phyloP scores from a whole-genome alignment of 1,140 invertebrate species.

The Trissolcus basalis region DNA sequence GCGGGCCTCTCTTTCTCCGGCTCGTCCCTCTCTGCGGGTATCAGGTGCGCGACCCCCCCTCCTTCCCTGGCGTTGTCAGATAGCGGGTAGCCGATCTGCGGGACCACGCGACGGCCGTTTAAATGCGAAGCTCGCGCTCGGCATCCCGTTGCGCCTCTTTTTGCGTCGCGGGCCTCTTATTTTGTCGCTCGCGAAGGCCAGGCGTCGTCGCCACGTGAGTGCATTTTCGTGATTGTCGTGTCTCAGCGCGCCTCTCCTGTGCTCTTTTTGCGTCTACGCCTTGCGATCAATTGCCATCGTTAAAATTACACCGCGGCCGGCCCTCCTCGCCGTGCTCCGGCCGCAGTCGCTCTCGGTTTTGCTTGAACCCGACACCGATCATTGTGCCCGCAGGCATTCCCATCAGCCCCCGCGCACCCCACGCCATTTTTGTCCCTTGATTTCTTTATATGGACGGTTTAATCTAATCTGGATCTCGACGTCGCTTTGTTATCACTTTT shows the following conservation, averaged over 20 bases:
- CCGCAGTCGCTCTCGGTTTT: constrained; percentile 5
- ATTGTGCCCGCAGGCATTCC: constrained; percentile 1
- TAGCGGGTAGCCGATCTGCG: constrained; percentile 44
- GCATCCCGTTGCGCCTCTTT: constrained; percentile 49
- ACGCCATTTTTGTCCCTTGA: constrained; percentile 24
- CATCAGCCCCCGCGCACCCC: constrained; percentile 1
- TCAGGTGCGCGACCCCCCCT: constrained; percentile 63
- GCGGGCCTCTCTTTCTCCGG: constrained; percentile 44
- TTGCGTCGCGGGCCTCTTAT: constrained; percentile 47
- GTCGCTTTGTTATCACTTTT: too few relatives aligned
- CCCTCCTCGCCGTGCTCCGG: constrained; percentile 4
- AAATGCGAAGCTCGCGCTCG: constrained; percentile 51
- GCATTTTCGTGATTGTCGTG: constrained; percentile 48
- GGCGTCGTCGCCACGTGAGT: constrained; percentile 31
- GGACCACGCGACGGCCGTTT: constrained; percentile 60
- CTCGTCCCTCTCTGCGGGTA: constrained; percentile 42
- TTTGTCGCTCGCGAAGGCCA: constrained; percentile 39
- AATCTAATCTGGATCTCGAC: constrained; percentile 2
- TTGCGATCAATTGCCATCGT: constrained; percentile 44
- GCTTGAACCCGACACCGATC: constrained; percentile 11
- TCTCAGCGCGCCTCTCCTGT: constrained; percentile 7
- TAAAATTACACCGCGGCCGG: constrained; percentile 43
- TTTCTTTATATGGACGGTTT: constrained; percentile 28
- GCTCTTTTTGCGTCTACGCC: constrained; percentile 45
- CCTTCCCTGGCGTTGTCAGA: constrained; percentile 32